Base-by-base conservation (phyloP, 37 sponge, comb jelly and placozoan species). In the Tethya wilhelma region DNA sequence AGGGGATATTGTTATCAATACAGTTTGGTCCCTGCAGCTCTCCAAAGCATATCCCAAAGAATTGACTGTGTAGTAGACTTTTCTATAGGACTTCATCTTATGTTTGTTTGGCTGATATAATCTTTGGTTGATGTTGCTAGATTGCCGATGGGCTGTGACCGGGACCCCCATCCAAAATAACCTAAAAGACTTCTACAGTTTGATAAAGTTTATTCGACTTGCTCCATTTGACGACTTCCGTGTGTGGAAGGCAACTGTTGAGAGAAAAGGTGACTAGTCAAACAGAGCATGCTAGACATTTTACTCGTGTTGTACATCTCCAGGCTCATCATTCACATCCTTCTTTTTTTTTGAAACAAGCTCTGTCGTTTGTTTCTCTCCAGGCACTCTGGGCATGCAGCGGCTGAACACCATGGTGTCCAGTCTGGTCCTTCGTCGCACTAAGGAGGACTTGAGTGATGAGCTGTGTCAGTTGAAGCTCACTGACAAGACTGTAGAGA, bases 111-210 rank as follows among this genome's bases (percentile, higher is more conserved):
- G 53, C 9, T 49, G 9, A 49, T 49, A 14, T 49, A 19, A 49
- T 49, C 14, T 49, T 39, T 59, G 1, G 6, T 43, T 29, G 25
- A 20, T 38, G 14, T 75, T 19, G 31, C 0, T 56, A 93, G 94
- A 86, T 45, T 49, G 74, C 64, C 66, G 87, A 20, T 93, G 94
- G 94, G 86, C 74, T 0, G 64, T 93, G 63, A 86, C 94, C 12
- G 94, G 94, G 1, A 93, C 94, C 0, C 94, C 94, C 39, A 79
- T 93, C 7, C 94, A 93, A 60, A 93, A 93, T 73, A 75, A 86
- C 39, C 84, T 86, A 36, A 73, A 72, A 53, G 94, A 93, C 67
- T 57, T 93, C 44, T 93, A 90, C 79, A 80, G 90, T 38, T 70
- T 93, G 22, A 79, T 93, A 23, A 71, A 77, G 64, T 93, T 93